Conservation (phyloP, 2,888 invertebrate species). For the Kryphioiulus occultus region DNA sequence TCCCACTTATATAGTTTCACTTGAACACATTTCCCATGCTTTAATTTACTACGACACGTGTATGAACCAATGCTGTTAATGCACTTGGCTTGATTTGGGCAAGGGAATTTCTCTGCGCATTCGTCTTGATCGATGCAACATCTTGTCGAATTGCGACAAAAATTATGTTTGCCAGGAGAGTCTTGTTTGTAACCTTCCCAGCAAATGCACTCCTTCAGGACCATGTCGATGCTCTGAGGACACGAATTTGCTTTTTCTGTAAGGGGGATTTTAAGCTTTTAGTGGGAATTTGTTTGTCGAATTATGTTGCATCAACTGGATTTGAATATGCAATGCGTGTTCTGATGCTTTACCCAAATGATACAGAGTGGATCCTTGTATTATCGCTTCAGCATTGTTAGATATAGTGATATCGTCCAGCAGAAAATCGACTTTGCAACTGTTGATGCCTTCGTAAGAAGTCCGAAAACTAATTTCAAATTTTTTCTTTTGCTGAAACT, state of each 20-base stretch:
- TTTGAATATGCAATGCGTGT: neutral
- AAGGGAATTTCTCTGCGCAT: neutral
- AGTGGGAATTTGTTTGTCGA: neutral
- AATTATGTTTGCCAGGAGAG: neutral
- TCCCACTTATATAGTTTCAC: neutral
- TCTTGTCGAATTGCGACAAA: neutral
- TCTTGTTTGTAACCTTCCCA: conserved; percentile 7
- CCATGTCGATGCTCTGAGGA: conserved; percentile 3
- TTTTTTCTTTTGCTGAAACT: neutral
- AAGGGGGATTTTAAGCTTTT: neutral
- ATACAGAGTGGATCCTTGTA: neutral
- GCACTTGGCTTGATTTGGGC: conserved; percentile 12
- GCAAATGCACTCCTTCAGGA: neutral
- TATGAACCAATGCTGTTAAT: conserved; percentile 33
- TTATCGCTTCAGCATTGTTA: neutral
- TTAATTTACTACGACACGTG: neutral
- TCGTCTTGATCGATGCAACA: conserved; percentile 45
- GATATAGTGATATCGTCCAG: neutral
- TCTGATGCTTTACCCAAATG: neutral
- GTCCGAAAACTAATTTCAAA: neutral
- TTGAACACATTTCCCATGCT: neutral
- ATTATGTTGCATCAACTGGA: neutral
- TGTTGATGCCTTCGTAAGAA: neutral
- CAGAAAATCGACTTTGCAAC: neutral
- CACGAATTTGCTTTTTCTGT: conserved; percentile 7